Evolutionary conservation across 2,888 invertebrate species (phyloP), one percentile per base, ranked within the genome.

Genomic region (Pachydiplax longipennis): DNA sequence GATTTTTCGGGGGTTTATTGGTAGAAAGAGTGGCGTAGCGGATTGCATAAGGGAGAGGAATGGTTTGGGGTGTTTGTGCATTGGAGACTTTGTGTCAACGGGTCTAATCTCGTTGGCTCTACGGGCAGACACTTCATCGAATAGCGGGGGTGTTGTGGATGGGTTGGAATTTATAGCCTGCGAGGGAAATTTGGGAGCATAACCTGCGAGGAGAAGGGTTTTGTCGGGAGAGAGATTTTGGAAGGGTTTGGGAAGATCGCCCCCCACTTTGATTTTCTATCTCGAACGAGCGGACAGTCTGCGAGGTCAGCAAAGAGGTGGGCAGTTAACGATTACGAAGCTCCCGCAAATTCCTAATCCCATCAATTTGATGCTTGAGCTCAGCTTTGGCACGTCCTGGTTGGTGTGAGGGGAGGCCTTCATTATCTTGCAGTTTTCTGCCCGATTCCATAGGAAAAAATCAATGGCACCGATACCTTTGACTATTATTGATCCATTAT

Each of bases 41-140:
- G 22, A 65, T 65, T 65, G 65, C 31, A 48, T 31, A 82, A 48
- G 58, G 6, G 83, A 31, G 12, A 58, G 83, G 44, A 53, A 18
- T 35, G 53, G 53, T 15, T 12, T 58, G 61, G 61, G 15, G 58
- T 15, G 31, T n/a, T 22, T 73, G 73, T 25, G 31, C 25, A 31
- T 31, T 25, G 35, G 83, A 37, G 87, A 87, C 61, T 87, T 87
- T 87, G 87, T 87, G 87, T 87, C 87, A 87, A 87, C 87, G 53
- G 87, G 61, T 61, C 87, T 87, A 87, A 87, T 87, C 87, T 87
- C 87, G 61, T 87, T 87, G 87, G 87, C 87, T 87, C 87, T 87
- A 48, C 35, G 61, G 87, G 61, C 87, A 87, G 87, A 87, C 87
- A 87, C 87, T 87, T 87, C 87, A 87, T 87, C 87, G 61, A 87